Evolutionary conservation across 2,797 vertebrate genomes (phyloP).

Genomic region (Enteromius viviparus): DNA sequence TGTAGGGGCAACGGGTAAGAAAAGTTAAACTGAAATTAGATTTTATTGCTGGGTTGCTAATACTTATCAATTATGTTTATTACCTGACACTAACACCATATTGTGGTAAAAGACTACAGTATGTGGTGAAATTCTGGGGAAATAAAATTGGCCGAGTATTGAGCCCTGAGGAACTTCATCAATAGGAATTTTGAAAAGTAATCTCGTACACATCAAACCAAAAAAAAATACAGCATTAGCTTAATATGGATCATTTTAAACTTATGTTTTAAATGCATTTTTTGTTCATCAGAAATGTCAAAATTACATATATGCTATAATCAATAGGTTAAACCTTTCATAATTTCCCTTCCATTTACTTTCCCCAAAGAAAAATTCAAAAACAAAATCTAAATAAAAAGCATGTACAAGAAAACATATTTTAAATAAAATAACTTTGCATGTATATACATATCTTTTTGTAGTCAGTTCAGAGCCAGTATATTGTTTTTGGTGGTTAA

Average conservation of each 20-base stretch:
- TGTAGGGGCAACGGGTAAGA: conserved; percentile 85
- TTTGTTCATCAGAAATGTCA: not conserved
- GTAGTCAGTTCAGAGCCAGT: not conserved
- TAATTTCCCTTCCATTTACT: not conserved
- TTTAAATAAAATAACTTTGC: not conserved
- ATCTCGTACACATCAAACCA: not conserved
- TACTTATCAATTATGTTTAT: not conserved
- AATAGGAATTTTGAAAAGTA: not conserved
- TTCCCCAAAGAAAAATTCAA: not conserved
- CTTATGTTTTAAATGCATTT: not conserved
- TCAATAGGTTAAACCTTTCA: not conserved
- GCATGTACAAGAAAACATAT: not conserved
- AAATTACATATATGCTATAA: not conserved
- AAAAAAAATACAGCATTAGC: not conserved
- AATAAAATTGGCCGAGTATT: not conserved
- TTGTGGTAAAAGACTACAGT: not conserved
- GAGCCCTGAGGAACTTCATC: conserved; percentile 12
- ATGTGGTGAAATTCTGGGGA: not conserved
- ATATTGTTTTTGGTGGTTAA: not conserved
- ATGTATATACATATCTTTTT: too few species aligned
- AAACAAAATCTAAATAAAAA: not conserved
- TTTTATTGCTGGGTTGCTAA: not conserved
- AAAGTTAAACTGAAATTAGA: not conserved
- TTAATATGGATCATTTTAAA: not conserved
- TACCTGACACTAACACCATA: not conserved